A percentile compares a stretch with the other conserved stretches of the same genome.
Evolutionary conservation across 1,140 invertebrate genomes (phyloP).

Genomic region (Drosophila nebulosa): DNA sequence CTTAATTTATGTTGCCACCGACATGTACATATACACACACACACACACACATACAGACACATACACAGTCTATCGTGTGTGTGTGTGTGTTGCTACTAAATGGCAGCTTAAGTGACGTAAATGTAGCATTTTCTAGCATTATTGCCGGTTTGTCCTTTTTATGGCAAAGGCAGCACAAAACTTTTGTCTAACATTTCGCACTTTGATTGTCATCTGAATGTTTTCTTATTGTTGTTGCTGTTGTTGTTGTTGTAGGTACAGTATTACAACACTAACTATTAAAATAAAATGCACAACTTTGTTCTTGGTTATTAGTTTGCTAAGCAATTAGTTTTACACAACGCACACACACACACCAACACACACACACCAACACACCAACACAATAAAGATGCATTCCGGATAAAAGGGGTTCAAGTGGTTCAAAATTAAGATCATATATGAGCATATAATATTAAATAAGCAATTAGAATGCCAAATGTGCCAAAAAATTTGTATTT

Average conservation of each 20-base stretch:
- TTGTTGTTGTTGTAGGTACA: not conserved
- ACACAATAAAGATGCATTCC: not conserved
- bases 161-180: constrained; percentile 41
- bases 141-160: constrained; percentile 50
- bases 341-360: not conserved
- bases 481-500: too few species aligned
- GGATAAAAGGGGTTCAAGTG: too few species aligned
- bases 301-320: constrained; percentile 27
- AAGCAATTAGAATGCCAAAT: too few species aligned
- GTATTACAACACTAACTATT: constrained; percentile 23
- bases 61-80: not conserved
- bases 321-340: not conserved
- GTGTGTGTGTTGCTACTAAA: constrained; percentile 47
- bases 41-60: not conserved
- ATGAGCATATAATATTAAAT: too few species aligned
- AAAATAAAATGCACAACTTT: constrained; percentile 45
- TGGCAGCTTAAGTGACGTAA: constrained; percentile 71
- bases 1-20: constrained; percentile 64
- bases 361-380: too few species aligned
- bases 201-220: constrained; percentile 59
- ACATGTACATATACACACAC: constrained; percentile 5
- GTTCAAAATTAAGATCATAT: too few species aligned
- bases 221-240: not conserved
- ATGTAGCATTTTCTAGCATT: constrained; percentile 64
- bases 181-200: constrained; percentile 51